Conservation (phyloP, 1,140 invertebrate genomes). For the Parapsyche elsis region DNA sequence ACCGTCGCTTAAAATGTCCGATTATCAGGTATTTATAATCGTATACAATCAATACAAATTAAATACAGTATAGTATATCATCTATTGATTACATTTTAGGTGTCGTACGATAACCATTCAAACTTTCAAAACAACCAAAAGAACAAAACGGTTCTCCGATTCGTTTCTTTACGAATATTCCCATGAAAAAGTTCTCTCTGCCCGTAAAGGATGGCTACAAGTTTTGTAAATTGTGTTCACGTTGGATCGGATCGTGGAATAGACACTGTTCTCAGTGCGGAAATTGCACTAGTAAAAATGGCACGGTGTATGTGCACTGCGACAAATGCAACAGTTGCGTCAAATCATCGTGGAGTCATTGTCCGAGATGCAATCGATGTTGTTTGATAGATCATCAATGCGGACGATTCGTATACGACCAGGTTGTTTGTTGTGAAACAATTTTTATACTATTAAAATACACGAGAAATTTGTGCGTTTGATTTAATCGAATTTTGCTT, state of each 20-base stretch:
- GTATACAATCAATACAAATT: too few relatives aligned
- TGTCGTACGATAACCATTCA: constrained; percentile 78
- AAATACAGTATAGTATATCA: too few relatives aligned
- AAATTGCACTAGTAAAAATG: constrained; percentile 84
- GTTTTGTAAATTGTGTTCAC: constrained; percentile 77
- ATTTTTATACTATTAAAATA: too few relatives aligned
- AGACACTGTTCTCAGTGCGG: constrained; percentile 80
- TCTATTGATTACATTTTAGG: constrained; percentile 57
- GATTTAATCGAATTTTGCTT: constrained; percentile 21
- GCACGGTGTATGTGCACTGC: constrained; percentile 82
- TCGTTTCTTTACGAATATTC: constrained; percentile 86
- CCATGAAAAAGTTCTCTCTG: constrained; percentile 70
- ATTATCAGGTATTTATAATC: constrained; percentile 78
- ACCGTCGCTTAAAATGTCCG: constrained; percentile 79
- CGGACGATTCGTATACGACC: constrained; percentile 63
- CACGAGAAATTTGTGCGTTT: background rate
- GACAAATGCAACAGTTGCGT: constrained; percentile 81
- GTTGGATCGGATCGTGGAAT: constrained; percentile 78
- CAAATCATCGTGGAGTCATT: constrained; percentile 86
- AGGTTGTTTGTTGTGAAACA: too few relatives aligned
- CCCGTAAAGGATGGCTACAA: constrained; percentile 75
- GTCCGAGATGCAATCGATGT: constrained; percentile 76
- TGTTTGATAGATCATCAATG: constrained; percentile 72
- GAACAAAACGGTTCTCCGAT: constrained; percentile 77
- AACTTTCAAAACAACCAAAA: constrained; percentile 71